Conservation (phyloP, 2,113 vertebrate species). For the Thunnus maccoyii region DNA sequence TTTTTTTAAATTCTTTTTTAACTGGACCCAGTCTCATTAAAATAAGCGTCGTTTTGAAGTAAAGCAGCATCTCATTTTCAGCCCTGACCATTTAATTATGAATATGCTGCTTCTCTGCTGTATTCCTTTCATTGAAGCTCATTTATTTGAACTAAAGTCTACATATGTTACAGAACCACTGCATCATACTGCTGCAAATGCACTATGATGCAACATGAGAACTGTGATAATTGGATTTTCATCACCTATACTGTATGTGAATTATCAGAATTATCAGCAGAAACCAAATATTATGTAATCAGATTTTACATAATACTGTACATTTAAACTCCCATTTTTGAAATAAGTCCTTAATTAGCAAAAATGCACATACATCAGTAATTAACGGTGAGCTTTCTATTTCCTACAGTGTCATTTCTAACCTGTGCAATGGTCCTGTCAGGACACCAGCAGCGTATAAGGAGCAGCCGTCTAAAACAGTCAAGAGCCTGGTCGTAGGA, state of each 20-base stretch:
- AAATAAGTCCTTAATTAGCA: too few relatives aligned
- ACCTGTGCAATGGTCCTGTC: conserved; percentile 97
- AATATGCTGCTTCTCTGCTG: background rate
- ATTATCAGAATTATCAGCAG: background rate
- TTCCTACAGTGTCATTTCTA: background rate
- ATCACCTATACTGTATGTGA: background rate
- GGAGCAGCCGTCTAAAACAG: conserved; percentile 92
- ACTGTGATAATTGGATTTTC: background rate
- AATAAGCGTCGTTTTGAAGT: background rate
- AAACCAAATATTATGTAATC: background rate
- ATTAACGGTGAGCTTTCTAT: too few relatives aligned
- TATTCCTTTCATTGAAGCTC: background rate
- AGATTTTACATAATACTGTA: too few relatives aligned
- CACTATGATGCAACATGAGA: background rate
- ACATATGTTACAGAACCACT: background rate
- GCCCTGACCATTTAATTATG: background rate
- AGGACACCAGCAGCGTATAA: conserved; percentile 97
- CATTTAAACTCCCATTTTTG: too few relatives aligned
- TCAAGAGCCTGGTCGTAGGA: conserved; percentile 92
- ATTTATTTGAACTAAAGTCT: background rate
- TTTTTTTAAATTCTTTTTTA: conserved; percentile 3
- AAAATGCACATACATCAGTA: too few relatives aligned
- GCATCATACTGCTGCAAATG: conserved; percentile 1
- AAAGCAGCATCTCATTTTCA: conserved; percentile 1
- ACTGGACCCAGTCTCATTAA: conserved; percentile 19